Evolutionary conservation across 2,113 vertebrate genomes (phyloP), one percentile per base, ranked within the genome.

Genomic region (Coptodon bakossiorum): DNA sequence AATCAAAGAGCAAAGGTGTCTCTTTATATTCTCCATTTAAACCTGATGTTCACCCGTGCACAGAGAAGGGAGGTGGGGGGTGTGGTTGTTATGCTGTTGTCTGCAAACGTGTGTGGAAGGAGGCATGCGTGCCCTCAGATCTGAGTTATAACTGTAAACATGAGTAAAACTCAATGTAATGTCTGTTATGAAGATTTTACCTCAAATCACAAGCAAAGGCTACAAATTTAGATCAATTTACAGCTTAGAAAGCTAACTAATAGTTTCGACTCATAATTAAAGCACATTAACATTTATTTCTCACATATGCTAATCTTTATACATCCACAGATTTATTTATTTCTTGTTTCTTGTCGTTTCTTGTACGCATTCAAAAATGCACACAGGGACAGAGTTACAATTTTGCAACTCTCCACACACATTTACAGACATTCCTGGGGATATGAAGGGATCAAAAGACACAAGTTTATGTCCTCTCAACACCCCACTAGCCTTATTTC

Each of bases 1-100:
- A 80, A 38, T 38, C 78, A 80, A 80, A 80, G 78, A 56, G 50
- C 31, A 38, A 78, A 78, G 27, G 27, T 78, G 45, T 78, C 45
- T 78, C 9, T 78, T 80, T 80, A 38, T 53, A 54, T 80, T 80
- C 19, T 54, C 31, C 78, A 24, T 56, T 56, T 56, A 52, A 38
- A 54, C 29, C 31, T 80, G 78, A 54, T 38, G 78, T 50, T 78
- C 27, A n/a, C 7, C 3, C 3, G 5, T 22, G 24, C 68, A 53
- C 0, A 29, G 4, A 29, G 9, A 12, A 29, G 71, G 43, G 16
- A 5, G 43, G 8, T 5, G 71, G 4, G 16, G 24, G 0, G 43
- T 8, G 27, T n/a, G 17, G 43, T 12, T 50, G 27, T 29, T 48
- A 48, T 76, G 43, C 43, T 19, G 43, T 19, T 0, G 9, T 29